Evolutionary conservation across 2,888 invertebrate genomes (phyloP), one percentile per base, ranked within the genome.

Genomic region (Trachelus iudaicus): DNA sequence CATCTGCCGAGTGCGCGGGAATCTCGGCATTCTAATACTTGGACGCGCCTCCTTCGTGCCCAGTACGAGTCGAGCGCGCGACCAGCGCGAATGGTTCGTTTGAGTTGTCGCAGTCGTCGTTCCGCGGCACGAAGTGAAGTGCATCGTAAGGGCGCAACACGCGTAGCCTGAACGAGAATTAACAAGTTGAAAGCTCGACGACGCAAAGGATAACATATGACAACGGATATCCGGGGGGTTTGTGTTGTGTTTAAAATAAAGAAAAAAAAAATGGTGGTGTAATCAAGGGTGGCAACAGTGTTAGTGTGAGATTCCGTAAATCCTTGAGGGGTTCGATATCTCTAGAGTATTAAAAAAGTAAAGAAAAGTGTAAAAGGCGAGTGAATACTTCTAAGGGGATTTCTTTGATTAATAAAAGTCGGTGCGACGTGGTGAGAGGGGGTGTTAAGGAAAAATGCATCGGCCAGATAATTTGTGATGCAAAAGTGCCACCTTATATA

Each of bases 31-130:
- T 73, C 69, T 76, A 78, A 78, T 75, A 75, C 76, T 76, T 68
- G 73, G 23, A 40, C 78, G 76, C 76, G 76, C 76, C 76, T 73
- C 78, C 34, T 56, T 37, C 30, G 56, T 69, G 76, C 69, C 74
- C 79, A 79, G 79, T 79, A 73, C 69, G 79, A 76, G 79, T 79
- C 73, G 79, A 76, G 79, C 79, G 76, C 79, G 76, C 79, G 76
- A 73, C 79, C 73, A 73, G 79, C 76, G 79, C 76, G 79, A 76
- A 79, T 79, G 76, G 76, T 33, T 69, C 73, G 79, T 78, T 69
- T 76, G 75, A 73, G 75, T 76, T 75, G 74, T 75, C 76, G 76
- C 73, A 73, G 71, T 75, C 76, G 76, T 69, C 76, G 79, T 73
- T 76, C 74, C 73, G 69, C 75, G 79, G 69, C 73, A 76, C 76